A percentile compares a stretch with the other conserved stretches of the same genome.
phyloP scores from a whole-genome alignment of 2,888 invertebrate species.

The Leptinotarsa rubiginosa region DNA sequence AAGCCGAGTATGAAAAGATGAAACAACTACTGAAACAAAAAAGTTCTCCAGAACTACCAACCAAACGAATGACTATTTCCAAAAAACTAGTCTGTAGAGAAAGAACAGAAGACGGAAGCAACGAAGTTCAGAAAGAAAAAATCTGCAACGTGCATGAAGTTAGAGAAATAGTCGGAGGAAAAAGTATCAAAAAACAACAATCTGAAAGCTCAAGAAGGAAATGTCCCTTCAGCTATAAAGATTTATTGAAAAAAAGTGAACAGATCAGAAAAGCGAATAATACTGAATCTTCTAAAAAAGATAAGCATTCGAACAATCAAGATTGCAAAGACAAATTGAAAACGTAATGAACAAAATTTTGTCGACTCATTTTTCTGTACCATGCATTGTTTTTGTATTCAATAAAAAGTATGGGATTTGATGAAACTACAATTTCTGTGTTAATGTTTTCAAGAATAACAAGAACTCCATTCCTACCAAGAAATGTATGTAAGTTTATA shows the following conservation, averaged over 20 bases:
- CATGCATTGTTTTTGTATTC: not conserved
- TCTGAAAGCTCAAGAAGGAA: not conserved
- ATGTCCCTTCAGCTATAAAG: constrained; percentile 28
- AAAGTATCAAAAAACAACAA: not conserved
- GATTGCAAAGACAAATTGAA: constrained; percentile 9
- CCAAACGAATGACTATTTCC: not conserved
- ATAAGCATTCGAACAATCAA: not conserved
- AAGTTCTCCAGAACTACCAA: not conserved
- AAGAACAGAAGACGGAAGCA: not conserved
- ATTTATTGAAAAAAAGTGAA: constrained; percentile 33
- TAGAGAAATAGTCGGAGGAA: constrained; percentile 23
- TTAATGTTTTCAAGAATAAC: not conserved
- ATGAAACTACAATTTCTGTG: not conserved
- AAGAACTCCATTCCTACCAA: too few relatives aligned
- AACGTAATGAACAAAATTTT: not conserved
- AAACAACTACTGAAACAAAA: not conserved
- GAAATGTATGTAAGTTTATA: too few relatives aligned
- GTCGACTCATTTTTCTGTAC: not conserved
- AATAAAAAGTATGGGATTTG: constrained; percentile 19
- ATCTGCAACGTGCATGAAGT: constrained; percentile 14
- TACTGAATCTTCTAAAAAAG: not conserved
- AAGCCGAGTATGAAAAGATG: constrained; percentile 25
- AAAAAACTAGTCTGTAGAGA: constrained; percentile 21
- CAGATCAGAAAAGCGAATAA: constrained; percentile 16
- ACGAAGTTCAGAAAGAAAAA: not conserved